Percentiles rank a stretch among this genome's conserved stretches.
phyloP scores from a whole-genome alignment of 2,888 invertebrate genomes.

The Dynastes maya region DNA sequence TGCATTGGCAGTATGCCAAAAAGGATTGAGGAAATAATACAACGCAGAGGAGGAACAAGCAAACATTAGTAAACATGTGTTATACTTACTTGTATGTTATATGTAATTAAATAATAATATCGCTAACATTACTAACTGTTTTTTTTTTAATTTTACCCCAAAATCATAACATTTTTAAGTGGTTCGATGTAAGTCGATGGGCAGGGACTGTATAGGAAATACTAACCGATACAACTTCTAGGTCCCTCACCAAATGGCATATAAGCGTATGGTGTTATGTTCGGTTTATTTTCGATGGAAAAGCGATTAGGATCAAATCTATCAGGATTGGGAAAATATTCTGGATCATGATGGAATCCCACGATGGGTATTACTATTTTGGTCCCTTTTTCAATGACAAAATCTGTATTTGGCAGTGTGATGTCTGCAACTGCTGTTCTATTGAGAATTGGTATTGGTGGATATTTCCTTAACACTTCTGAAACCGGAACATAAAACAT shows the following conservation, averaged over 20 bases:
- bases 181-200: no score
- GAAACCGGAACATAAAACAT: constrained; percentile 39
- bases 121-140: no score
- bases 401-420: constrained; percentile 61
- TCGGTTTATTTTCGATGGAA: constrained; percentile 59
- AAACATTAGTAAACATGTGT: no score
- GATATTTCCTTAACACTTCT: constrained; percentile 71
- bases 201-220: no score
- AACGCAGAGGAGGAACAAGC: no score
- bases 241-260: constrained; percentile 70
- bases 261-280: constrained; percentile 64
- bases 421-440: constrained; percentile 65
- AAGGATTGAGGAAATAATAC: no score
- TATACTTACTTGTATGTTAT: no score
- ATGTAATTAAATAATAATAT: no score
- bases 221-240: constrained; percentile 67
- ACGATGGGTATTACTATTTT: constrained; percentile 64
- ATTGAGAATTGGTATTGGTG: constrained; percentile 66
- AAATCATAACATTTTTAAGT: no score
- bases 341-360: constrained; percentile 69
- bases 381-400: constrained; percentile 64
- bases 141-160: no score
- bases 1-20: no score
- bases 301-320: constrained; percentile 71
- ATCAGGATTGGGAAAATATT: constrained; percentile 68